Percentiles rank a stretch among this genome's conserved stretches.
These are phyloP conservation scores for Synergus japonicus DNA, from an alignment of 2,888 invertebrate species.

Conservation along the genomic window DNA sequence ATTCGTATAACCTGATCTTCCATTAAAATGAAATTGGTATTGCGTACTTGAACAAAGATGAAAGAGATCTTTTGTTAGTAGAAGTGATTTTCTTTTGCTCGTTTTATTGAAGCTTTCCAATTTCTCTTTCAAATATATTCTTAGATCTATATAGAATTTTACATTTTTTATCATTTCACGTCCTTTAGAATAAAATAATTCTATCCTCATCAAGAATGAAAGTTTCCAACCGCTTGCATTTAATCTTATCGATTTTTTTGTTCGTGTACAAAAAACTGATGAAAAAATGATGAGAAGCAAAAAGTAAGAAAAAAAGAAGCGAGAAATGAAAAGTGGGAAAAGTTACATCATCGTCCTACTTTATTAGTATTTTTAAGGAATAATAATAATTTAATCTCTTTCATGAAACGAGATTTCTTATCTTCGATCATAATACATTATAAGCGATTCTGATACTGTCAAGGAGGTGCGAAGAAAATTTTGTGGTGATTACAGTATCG, in stretches of 20 bases:
- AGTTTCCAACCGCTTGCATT: no score
- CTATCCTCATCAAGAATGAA: no score
- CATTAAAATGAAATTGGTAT: neutral
- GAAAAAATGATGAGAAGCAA: no score
- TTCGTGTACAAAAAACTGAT: no score
- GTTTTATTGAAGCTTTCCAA: conserved; percentile 1
- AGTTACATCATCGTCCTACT: no score
- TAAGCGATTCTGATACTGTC: neutral
- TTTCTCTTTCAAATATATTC: neutral
- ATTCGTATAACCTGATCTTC: conserved; percentile 17
- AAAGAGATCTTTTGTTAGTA: neutral
- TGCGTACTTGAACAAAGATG: neutral
- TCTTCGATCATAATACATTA: neutral
- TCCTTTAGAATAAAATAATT: no score
- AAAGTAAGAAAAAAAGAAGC: no score
- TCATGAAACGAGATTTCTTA: neutral
- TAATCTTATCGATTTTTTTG: no score
- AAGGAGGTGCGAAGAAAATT: neutral
- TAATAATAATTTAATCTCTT: neutral
- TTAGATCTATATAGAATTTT: neutral
- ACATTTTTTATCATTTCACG: no score
- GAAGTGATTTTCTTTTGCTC: conserved; percentile 6
- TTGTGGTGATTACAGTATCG: neutral
- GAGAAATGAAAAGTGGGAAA: no score
- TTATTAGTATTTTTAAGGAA: neutral